These are phyloP conservation scores for Neoaliturus tenellus DNA, from an alignment of 2,888 invertebrate species.

Conservation along the genomic window DNA sequence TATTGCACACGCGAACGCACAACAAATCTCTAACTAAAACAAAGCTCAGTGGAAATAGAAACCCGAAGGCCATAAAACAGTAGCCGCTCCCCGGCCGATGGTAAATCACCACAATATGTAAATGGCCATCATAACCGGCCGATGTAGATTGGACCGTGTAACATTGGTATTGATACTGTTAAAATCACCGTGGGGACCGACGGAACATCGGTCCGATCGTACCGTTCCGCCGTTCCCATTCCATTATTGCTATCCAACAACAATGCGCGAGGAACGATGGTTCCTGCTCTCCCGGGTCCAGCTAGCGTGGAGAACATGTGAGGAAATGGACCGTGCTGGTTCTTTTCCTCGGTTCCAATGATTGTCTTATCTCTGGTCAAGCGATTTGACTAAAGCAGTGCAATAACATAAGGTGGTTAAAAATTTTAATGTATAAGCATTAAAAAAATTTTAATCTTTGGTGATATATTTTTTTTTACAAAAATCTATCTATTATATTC, in stretches of 20 bases:
- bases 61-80: constrained; percentile 7
- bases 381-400: no score
- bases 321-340: no score
- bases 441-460: no score
- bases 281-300: not conserved
- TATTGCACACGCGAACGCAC: no score
- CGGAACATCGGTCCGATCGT: not conserved
- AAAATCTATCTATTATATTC: no score
- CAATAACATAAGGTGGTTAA: no score
- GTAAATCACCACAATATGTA: constrained; percentile 45
- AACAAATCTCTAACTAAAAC: constrained; percentile 11
- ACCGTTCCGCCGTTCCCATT: not conserved
- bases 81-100: not conserved
- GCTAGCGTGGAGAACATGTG: not conserved
- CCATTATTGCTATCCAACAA: constrained; percentile 23
- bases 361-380: no score
- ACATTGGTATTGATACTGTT: constrained; percentile 45
- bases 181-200: constrained; percentile 50
- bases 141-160: constrained; percentile 35
- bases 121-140: constrained; percentile 30
- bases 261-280: constrained; percentile 33
- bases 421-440: no score
- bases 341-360: no score
- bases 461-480: no score
- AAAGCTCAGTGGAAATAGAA: constrained; percentile 27